Evolutionary conservation across 2,797 vertebrate genomes (phyloP).

Genomic region (Catharus ustulatus): DNA sequence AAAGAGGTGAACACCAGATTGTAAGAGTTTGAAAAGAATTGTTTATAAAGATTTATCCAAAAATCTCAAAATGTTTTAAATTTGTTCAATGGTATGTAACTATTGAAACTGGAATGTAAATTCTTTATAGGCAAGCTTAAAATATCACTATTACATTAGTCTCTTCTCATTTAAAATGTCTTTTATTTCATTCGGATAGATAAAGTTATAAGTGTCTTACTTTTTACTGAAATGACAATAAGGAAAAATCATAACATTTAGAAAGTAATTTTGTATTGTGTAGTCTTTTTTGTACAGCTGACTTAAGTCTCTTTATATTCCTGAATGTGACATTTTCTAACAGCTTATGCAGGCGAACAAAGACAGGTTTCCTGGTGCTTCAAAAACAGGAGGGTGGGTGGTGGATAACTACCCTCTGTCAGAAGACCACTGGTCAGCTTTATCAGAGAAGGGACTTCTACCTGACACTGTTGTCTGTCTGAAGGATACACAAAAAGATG

Average conservation of each 20-base stretch:
- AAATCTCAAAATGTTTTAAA: not conserved
- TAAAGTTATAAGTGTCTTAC: not conserved
- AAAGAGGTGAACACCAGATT: not conserved
- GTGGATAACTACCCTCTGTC: constrained; percentile 88
- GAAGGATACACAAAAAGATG: constrained; percentile 75
- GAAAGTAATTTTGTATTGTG: not conserved
- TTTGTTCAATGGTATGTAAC: not conserved
- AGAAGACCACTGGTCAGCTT: constrained; percentile 75
- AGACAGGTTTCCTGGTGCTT: constrained; percentile 73
- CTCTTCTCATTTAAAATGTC: not conserved
- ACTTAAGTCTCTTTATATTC: not conserved
- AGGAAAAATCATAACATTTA: not conserved
- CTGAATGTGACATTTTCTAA: constrained; percentile 41
- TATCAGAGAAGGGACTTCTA: constrained; percentile 76
- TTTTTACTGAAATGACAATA: not conserved
- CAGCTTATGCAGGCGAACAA: constrained; percentile 72
- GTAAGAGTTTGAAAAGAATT: not conserved
- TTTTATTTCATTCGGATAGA: not conserved
- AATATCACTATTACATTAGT: not conserved
- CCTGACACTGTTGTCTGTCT: constrained; percentile 88
- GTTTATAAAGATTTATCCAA: not conserved
- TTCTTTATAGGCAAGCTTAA: not conserved
- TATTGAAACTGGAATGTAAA: not conserved
- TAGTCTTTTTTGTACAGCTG: not conserved
- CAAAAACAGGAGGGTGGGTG: constrained; percentile 86